A percentile compares a stretch with the other conserved stretches of the same genome.
phyloP scores from a whole-genome alignment of 2,797 vertebrate species.

The Miichthys miiuy region DNA sequence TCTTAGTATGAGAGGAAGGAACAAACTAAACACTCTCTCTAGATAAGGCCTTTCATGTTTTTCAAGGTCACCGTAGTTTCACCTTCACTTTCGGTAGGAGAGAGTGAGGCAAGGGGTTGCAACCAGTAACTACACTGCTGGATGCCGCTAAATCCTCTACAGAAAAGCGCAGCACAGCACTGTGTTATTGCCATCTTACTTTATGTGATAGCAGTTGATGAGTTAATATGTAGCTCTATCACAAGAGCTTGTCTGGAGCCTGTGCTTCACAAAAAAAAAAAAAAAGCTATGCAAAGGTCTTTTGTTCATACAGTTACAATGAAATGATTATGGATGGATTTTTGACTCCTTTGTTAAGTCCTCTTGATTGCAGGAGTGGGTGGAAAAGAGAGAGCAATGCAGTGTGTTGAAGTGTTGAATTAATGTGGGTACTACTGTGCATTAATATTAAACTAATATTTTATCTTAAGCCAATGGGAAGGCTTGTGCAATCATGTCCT shows the following conservation, averaged over 20 bases:
- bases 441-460: conserved; percentile 32
- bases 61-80: too few species aligned
- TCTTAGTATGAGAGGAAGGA: too few species aligned
- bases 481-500: background rate
- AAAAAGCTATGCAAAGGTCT: conserved; percentile 26
- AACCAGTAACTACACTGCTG: too few species aligned
- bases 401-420: conserved; percentile 18
- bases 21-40: too few species aligned
- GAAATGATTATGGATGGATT: conserved; percentile 41
- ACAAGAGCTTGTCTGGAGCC: conserved; percentile 23
- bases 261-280: conserved; percentile 36
- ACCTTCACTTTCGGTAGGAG: too few species aligned
- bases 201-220: conserved; percentile 27
- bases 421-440: conserved; percentile 9
- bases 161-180: background rate
- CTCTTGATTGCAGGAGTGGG: conserved; percentile 39
- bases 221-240: conserved; percentile 53
- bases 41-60: too few species aligned
- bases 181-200: conserved; percentile 4
- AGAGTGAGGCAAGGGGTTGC: too few species aligned
- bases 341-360: conserved; percentile 47
- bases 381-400: conserved; percentile 23
- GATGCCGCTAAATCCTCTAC: too few species aligned
- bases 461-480: conserved; percentile 11
- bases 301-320: conserved; percentile 46